Evolutionary conservation across 2,888 invertebrate genomes (phyloP).

Genomic region (Eustalomyia histrio): DNA sequence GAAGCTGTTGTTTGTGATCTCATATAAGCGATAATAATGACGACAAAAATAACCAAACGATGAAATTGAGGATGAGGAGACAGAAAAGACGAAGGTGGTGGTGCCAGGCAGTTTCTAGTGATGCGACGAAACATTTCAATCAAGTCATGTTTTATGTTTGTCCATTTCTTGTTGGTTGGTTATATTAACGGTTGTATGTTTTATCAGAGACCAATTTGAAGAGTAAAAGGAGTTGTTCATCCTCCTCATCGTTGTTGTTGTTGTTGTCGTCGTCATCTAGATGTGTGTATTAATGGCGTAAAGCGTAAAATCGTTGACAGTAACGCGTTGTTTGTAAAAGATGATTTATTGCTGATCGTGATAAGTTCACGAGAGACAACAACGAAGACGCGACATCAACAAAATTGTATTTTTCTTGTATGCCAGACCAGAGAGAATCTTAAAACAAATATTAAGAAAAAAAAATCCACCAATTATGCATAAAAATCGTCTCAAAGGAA

Average conservation of each 20-base stretch:
- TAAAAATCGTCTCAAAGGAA: slow-evolving; percentile 55
- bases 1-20: slow-evolving; percentile 66
- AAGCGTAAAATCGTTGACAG: slow-evolving; percentile 69
- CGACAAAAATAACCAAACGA: slow-evolving; percentile 17
- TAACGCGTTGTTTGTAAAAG: slow-evolving; percentile 67
- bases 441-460: slow-evolving; percentile 11
- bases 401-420: slow-evolving; percentile 40
- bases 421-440: slow-evolving; percentile 7
- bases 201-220: slow-evolving; percentile 38
- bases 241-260: slow-evolving; percentile 6
- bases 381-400: slow-evolving; percentile 59
- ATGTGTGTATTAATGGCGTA: slow-evolving; percentile 55
- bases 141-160: slow-evolving; percentile 62
- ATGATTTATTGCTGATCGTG: slow-evolving; percentile 71
- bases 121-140: slow-evolving; percentile 67
- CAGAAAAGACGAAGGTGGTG: background rate
- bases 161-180: slow-evolving; percentile 32
- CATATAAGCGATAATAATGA: slow-evolving; percentile 63
- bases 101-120: slow-evolving; percentile 28
- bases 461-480: slow-evolving; percentile 62
- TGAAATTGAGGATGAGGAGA: slow-evolving; percentile 33
- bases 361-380: slow-evolving; percentile 63
- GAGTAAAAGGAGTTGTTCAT: slow-evolving; percentile 31
- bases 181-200: slow-evolving; percentile 27
- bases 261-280: slow-evolving; percentile 11